These are phyloP conservation scores for Lasiurus cinereus DNA, from an alignment of 2,113 vertebrate genomes.

Conservation along the genomic window DNA sequence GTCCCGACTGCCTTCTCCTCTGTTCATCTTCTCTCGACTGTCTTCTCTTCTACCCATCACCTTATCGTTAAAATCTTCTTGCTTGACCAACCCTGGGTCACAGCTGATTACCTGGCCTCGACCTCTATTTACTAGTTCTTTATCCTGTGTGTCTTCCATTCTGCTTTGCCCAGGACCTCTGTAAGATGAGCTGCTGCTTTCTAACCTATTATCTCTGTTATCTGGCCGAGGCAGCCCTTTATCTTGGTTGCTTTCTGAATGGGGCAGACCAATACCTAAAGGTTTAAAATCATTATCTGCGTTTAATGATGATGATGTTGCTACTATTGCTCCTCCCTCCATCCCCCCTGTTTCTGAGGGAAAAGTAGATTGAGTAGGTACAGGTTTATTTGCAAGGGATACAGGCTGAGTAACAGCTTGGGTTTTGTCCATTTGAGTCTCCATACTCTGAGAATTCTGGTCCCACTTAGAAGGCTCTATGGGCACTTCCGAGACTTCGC, in stretches of 20 bases:
- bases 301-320: slow-evolving; percentile 75
- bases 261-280: slow-evolving; percentile 78
- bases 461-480: slow-evolving; percentile 88
- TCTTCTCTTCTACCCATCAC: slow-evolving; percentile 85
- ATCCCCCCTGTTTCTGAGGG: slow-evolving; percentile 77
- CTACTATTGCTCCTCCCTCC: slow-evolving; percentile 74
- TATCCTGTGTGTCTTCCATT: slow-evolving; percentile 86
- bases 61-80: slow-evolving; percentile 87
- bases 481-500: slow-evolving; percentile 85
- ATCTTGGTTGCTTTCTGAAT: slow-evolving; percentile 85
- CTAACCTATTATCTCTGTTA: slow-evolving; percentile 84
- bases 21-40: slow-evolving; percentile 85
- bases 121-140: slow-evolving; percentile 86
- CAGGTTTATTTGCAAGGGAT: slow-evolving; percentile 82
- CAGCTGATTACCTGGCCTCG: slow-evolving; percentile 84
- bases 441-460: slow-evolving; percentile 87
- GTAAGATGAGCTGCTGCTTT: slow-evolving; percentile 82
- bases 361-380: slow-evolving; percentile 83
- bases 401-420: slow-evolving; percentile 84
- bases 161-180: slow-evolving; percentile 87
- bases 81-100: slow-evolving; percentile 85
- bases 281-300: slow-evolving; percentile 86
- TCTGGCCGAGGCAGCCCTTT: slow-evolving; percentile 80
- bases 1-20: slow-evolving; percentile 85
- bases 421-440: slow-evolving; percentile 85